Evolutionary conservation across 1,140 invertebrate genomes (phyloP).

Genomic region (Halyomorpha halys): DNA sequence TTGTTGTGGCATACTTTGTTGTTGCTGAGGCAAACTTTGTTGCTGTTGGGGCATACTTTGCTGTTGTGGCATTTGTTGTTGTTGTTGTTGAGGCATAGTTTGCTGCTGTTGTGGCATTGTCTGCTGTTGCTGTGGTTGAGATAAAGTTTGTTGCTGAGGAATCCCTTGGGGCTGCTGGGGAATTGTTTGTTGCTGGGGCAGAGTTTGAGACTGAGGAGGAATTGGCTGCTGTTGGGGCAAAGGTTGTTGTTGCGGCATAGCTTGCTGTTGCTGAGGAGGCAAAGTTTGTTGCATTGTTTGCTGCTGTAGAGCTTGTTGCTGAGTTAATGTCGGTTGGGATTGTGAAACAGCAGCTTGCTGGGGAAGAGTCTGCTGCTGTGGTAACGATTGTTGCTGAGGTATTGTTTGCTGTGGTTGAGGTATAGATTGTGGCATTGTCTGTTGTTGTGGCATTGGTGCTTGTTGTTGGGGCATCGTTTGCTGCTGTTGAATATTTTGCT

Average conservation of each 20-base stretch:
- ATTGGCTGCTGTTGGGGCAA: conserved; percentile 29
- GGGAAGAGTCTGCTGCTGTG: not conserved
- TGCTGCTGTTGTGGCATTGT: conserved; percentile 30
- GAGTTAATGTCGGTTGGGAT: not conserved
- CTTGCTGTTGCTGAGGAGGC: conserved; percentile 29
- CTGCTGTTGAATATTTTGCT: conserved; percentile 34
- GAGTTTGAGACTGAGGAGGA: not conserved
- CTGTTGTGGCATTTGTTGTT: conserved; percentile 15
- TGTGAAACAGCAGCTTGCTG: not conserved
- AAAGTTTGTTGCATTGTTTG: conserved; percentile 23
- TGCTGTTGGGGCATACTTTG: conserved; percentile 36
- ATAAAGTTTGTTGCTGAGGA: conserved; percentile 30
- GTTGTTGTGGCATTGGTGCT: conserved; percentile 37
- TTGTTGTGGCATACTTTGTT: conserved; percentile 37
- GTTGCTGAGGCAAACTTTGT: conserved; percentile 28
- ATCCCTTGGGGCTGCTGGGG: conserved; percentile 41
- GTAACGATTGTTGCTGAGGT: conserved; percentile 34
- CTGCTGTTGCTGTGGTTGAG: conserved; percentile 28
- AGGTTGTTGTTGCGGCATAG: conserved; percentile 30
- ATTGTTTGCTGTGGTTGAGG: conserved; percentile 37
- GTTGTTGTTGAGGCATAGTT: conserved; percentile 36
- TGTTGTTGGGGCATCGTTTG: conserved; percentile 40
- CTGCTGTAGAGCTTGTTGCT: conserved; percentile 20
- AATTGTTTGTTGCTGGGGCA: conserved; percentile 35
- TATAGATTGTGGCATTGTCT: conserved; percentile 38